phyloP scores from a whole-genome alignment of 2,797 vertebrate genomes.

The Geotrypetes seraphini region DNA sequence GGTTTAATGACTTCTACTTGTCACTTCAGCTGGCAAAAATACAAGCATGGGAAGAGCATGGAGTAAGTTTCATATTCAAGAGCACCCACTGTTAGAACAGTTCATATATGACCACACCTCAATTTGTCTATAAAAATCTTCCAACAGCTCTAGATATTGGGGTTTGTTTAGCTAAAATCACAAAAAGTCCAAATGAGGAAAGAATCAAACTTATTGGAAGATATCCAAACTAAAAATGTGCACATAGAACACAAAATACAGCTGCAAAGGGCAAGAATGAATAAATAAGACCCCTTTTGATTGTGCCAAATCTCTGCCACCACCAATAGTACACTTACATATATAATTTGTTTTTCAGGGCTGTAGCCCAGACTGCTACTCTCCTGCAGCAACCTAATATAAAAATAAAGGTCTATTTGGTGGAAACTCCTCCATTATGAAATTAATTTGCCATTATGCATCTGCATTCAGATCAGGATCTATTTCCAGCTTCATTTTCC shows the following conservation, averaged over 20 bases:
- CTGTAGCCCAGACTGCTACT: conserved; percentile 30
- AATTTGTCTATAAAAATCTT: no score
- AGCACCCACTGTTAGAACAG: no score
- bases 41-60: no score
- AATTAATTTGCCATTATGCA: conserved; percentile 47
- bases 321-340: conserved; percentile 25
- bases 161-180: no score
- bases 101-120: no score
- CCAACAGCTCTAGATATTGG: no score
- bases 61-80: no score
- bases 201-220: conserved; percentile 23
- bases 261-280: conserved; percentile 29
- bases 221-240: no score
- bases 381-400: conserved; percentile 50
- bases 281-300: conserved; percentile 45
- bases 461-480: conserved; percentile 44
- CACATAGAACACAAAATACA: conserved; percentile 20
- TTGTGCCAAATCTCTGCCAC: conserved; percentile 30
- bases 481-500: conserved; percentile 33
- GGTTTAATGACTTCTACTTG: no score
- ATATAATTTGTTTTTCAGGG: conserved; percentile 21
- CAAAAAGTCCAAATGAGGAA: conserved; percentile 8
- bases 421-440: conserved; percentile 62
- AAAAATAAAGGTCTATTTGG: conserved; percentile 70
- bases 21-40: no score